These are phyloP conservation scores for Champsocephalus esox DNA, from an alignment of 2,797 vertebrate genomes.

Conservation along the genomic window DNA sequence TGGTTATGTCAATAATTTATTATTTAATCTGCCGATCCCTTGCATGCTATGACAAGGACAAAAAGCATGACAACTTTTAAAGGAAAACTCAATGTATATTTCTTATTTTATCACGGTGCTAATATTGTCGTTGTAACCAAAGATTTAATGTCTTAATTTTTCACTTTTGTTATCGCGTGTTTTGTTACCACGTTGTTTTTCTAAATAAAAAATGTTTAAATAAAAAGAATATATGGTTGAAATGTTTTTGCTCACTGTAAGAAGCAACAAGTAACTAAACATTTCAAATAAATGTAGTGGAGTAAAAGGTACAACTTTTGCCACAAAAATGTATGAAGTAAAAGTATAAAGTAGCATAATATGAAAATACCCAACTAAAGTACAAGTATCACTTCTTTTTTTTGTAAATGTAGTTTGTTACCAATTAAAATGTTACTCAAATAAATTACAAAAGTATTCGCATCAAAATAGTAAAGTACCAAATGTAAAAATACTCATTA, in stretches of 20 bases:
- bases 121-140: constrained; percentile 66
- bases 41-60: constrained; percentile 51
- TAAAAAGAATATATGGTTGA: constrained; percentile 29
- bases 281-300: too few species aligned
- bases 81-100: constrained; percentile 46
- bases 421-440: too few species aligned
- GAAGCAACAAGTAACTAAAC: too few species aligned
- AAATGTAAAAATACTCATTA: too few species aligned
- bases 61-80: constrained; percentile 33
- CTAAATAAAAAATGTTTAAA: constrained; percentile 80
- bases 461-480: too few species aligned
- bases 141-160: constrained; percentile 59
- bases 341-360: too few species aligned
- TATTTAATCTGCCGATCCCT: constrained; percentile 75
- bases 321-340: too few species aligned
- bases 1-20: constrained; percentile 76
- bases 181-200: constrained; percentile 69
- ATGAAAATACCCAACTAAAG: too few species aligned
- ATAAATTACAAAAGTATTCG: too few species aligned
- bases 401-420: too few species aligned
- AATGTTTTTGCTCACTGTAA: constrained; percentile 3
- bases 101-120: constrained; percentile 66
- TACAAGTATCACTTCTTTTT: too few species aligned
- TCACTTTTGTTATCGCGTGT: constrained; percentile 55
- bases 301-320: too few species aligned